A percentile compares a stretch with the other conserved stretches of the same genome.
These are phyloP conservation scores for Steinernema scapterisci DNA, from an alignment of 2,888 invertebrate species.

Conservation along the genomic window DNA sequence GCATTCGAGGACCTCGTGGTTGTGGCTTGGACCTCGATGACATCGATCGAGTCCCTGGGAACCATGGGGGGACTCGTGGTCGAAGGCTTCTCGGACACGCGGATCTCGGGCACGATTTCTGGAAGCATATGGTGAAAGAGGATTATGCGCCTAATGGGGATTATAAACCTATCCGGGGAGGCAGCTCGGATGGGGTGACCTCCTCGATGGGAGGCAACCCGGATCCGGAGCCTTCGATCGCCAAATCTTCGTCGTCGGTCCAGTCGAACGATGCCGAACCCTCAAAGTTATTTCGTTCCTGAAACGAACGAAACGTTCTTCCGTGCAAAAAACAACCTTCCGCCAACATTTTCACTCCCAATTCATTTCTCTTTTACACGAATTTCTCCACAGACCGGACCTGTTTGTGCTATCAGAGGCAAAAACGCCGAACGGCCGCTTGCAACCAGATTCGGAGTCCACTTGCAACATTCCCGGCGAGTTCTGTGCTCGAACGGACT, in stretches of 20 bases:
- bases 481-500: too few relatives aligned
- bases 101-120: constrained; percentile 26
- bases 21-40: constrained; percentile 23
- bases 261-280: constrained; percentile 13
- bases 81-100: constrained; percentile 8
- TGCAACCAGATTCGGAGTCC: too few relatives aligned
- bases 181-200: constrained; percentile 17
- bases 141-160: background rate
- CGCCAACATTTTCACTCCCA: too few relatives aligned
- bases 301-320: background rate
- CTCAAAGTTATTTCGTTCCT: constrained; percentile 3
- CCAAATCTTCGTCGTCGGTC: constrained; percentile 18
- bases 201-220: constrained; percentile 12
- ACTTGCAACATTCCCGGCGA: too few relatives aligned
- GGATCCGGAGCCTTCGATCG: constrained; percentile 6
- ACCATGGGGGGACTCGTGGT: background rate
- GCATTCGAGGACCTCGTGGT: constrained; percentile 9
- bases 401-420: too few relatives aligned
- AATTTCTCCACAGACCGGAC: too few relatives aligned
- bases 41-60: background rate
- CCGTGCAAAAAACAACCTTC: too few relatives aligned
- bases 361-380: too few relatives aligned
- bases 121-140: background rate
- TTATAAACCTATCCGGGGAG: constrained; percentile 13
- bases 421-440: too few relatives aligned